Conservation (phyloP, 2,888 invertebrate genomes). For the Poecilobothrus nobilitatus region DNA sequence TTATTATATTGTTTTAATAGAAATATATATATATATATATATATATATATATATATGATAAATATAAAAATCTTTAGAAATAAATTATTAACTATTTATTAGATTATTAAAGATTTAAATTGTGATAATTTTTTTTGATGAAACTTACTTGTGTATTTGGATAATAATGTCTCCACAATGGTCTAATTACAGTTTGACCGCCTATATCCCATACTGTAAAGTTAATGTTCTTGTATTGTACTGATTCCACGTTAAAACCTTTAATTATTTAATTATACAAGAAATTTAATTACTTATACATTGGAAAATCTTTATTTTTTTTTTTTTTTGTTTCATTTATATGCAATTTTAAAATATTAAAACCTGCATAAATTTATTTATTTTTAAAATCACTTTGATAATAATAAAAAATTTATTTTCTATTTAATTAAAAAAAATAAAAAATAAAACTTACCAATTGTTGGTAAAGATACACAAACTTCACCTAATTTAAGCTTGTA, state of each 20-base stretch:
- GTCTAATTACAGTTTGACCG: constrained; percentile 96
- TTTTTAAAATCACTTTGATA: no score
- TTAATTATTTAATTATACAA: constrained; percentile 30
- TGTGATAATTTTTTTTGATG: not conserved
- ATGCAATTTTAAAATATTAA: no score
- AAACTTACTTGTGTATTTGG: constrained; percentile 78
- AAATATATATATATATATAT: no score
- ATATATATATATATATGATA: no score
- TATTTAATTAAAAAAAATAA: no score
- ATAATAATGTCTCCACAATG: constrained; percentile 96
- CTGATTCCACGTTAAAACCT: constrained; percentile 98
- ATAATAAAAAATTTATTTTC: constrained; percentile 2
- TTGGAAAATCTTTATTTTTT: no score
- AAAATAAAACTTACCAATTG: constrained; percentile 72
- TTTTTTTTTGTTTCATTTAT: no score
- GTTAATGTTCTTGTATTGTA: constrained; percentile 98
- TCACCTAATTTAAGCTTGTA: constrained; percentile 99
- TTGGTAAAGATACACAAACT: constrained; percentile 99
- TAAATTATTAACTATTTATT: not conserved
- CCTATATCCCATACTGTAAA: constrained; percentile 98
- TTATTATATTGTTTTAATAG: not conserved
- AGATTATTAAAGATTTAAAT: constrained; percentile 9
- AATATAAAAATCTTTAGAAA: not conserved
- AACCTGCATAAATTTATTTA: no score
- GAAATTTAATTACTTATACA: no score